Percentiles rank a stretch among this genome's conserved stretches.
Conservation (phyloP, 1,140 invertebrate species). For the Drosophila nikananu region DNA sequence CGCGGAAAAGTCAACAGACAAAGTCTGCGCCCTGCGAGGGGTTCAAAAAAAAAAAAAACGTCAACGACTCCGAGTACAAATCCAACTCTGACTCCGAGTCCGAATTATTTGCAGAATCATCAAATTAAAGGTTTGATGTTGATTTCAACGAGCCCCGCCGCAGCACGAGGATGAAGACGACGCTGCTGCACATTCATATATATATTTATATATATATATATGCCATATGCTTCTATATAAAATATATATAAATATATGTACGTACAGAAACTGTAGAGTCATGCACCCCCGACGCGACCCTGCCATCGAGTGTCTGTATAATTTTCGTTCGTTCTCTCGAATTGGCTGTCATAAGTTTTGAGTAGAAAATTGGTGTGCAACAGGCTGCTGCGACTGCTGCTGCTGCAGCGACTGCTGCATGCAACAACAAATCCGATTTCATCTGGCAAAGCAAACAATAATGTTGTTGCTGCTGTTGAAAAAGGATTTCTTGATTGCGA, state of each 20-base stretch:
- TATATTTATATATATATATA: conserved; percentile 5
- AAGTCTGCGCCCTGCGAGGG: conserved; percentile 26
- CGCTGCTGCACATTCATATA: conserved; percentile 42
- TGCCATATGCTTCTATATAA: conserved; percentile 5
- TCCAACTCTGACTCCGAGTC: conserved; percentile 36
- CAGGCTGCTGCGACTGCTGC: conserved; percentile 23
- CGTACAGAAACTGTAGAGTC: conserved; percentile 63
- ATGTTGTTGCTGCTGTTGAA: conserved; percentile 37
- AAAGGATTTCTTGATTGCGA: conserved; percentile 82
- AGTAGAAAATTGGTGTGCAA: conserved; percentile 83
- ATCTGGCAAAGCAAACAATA: conserved; percentile 25
- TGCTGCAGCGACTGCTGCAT: conserved; percentile 3
- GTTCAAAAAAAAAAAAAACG: conserved; percentile 54
- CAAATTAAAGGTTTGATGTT: conserved; percentile 84
- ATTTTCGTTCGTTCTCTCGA: conserved; percentile 81
- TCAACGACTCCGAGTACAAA: conserved; percentile 64
- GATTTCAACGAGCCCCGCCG: conserved; percentile 74
- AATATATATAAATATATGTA: conserved; percentile 15
- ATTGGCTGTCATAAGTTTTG: conserved; percentile 83
- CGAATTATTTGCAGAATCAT: conserved; percentile 82
- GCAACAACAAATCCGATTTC: conserved; percentile 53
- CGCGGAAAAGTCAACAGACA: conserved; percentile 66
- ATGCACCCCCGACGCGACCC: conserved; percentile 26
- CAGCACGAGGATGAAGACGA: conserved; percentile 26
- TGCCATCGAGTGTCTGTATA: conserved; percentile 69